Base-by-base conservation (phyloP, 2,888 invertebrate genomes). In the Epirrhoe alternata region DNA sequence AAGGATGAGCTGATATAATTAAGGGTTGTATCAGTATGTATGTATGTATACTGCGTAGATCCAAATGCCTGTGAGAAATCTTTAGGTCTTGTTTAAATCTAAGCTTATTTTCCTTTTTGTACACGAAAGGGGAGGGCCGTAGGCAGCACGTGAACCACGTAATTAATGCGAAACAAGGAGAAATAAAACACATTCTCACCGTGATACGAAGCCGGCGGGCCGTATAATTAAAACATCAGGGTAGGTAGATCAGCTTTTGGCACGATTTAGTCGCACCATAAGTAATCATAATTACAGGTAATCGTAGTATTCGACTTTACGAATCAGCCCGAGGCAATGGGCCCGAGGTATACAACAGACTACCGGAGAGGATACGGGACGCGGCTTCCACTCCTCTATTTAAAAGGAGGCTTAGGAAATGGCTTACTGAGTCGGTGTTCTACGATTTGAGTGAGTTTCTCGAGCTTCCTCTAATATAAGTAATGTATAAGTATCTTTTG, bases 91-190 rank as follows among this genome's bases (percentile, higher is more conserved):
- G 80, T 85, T 83, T 79, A 81, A 77, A 74, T 73, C 74, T 76
- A 74, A 83, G 74, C 61, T 69, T 58, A 55, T 51, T 79, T 81
- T 75, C 78, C 77, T 86, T 86, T 87, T 83, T 82, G 84, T 81
- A 84, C 86, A 87, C 73, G 82, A 75, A 79, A 86, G 71, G 77
- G 86, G 83, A 80, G 81, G 83, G 68, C 57, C 74, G 61, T 68
- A 59, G 63, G 73, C 70, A 74, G 66, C 74, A 77, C 78, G 77
- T 77, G 78, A 79, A 77, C 76, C 77, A 77, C 70, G 84, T 87
- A 88, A 88, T 88, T 87, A 87, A 86, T 87, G 86, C 80, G 80
- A 85, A 86, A 87, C 86, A 88, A 82, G 82, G 76, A 80, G 84
- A 86, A 86, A 86, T 86, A 87, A 85, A 86, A 84, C 76, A 81